Base-by-base conservation (phyloP, 2,113 vertebrate species). In the Sebastes schlegelii region DNA sequence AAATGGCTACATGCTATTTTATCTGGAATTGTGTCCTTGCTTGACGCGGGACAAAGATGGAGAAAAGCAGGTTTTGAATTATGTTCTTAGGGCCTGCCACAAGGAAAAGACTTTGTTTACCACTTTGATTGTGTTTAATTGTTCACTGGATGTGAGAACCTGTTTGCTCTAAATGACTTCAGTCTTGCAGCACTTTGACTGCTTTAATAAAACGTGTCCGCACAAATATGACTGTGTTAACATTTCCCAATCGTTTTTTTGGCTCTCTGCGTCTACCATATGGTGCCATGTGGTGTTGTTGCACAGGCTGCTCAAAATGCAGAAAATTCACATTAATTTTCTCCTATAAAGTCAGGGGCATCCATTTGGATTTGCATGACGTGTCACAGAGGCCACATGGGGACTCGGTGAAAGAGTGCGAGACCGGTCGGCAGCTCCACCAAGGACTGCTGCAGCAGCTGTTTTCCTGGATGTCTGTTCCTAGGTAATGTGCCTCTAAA, bases 221-320 rank as follows among this genome's bases (percentile, higher is more conserved):
- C 58, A 42, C 82, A 82, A 83, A 89, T 75, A 89, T 87, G 87
- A 86, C 82, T 82, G 62, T 81, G 86, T 89, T 92, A 90, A 91
- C 76, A 80, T 91, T 80, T 92, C 81, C 86, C 77, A 89, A 42
- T 80, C 57, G 63, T 60, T 86, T 83, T 72, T 74, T 88, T 89
- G 90, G 83, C 91, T 85, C 74, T 43, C 69, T 55, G 54, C 19
- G 4, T 77, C 43, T 23, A 70, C 72, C 94, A 95, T 94, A 94
- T 95, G 93, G 92, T 89, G 88, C 92, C 93, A 93, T 94, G 91
- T 93, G 90, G 88, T 93, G 87, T 91, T 94, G 90, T 82, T 81
- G 87, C 88, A 71, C 87, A 84, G 49, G 72, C 91, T 92, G 87
- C 88, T 94, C 90, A 74, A 87, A 92, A 91, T 85, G 88, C 83